A percentile compares a stretch with the other conserved stretches of the same genome.
These are phyloP conservation scores for Tapera naevia DNA, from an alignment of 2,797 vertebrate species.

Conservation along the genomic window DNA sequence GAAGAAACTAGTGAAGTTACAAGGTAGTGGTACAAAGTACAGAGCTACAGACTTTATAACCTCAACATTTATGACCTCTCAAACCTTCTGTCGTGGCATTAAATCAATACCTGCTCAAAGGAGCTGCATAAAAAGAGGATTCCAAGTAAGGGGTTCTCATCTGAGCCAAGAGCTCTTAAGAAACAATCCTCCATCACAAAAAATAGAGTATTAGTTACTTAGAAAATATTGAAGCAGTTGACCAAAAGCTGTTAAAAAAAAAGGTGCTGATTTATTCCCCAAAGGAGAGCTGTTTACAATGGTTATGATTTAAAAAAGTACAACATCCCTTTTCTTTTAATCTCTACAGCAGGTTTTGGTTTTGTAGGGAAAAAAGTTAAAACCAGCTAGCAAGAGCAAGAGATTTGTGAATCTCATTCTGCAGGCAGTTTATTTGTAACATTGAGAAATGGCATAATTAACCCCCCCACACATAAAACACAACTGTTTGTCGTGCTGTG, in stretches of 20 bases:
- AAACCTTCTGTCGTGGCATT: background rate
- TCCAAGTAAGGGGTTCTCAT: background rate
- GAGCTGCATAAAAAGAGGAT: background rate
- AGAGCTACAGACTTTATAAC: background rate
- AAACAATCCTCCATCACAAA: background rate
- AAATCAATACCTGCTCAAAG: background rate
- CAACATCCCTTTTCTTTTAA: background rate
- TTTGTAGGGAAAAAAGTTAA: background rate
- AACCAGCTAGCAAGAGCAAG: background rate
- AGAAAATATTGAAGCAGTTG: background rate
- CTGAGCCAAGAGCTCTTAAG: background rate
- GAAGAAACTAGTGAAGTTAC: background rate
- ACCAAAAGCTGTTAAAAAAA: background rate
- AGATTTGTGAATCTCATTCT: background rate
- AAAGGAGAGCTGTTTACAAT: background rate
- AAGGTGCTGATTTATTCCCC: background rate
- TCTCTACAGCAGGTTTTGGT: background rate
- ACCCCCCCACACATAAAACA: background rate
- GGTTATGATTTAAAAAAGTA: background rate
- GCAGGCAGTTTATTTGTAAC: background rate
- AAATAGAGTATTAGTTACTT: background rate
- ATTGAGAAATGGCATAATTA: background rate
- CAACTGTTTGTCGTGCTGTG: constrained; percentile 13
- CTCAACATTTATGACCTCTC: too few relatives aligned
- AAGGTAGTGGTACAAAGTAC: background rate